These are phyloP conservation scores for Drosophila hydei DNA, from an alignment of 1,140 invertebrate genomes.

Conservation along the genomic window DNA sequence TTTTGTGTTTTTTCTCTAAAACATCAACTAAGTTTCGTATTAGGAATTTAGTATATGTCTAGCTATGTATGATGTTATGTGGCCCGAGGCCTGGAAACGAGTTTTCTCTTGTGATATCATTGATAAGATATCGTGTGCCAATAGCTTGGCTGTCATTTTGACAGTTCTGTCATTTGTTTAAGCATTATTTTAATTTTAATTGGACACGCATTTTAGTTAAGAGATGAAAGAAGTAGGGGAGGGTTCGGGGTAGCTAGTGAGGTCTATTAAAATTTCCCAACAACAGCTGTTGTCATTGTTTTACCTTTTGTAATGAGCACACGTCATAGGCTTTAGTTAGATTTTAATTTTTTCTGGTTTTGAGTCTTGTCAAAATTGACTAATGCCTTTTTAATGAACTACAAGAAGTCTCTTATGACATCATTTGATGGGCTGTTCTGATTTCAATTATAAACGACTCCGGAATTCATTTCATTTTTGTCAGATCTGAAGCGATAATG, in stretches of 20 bases:
- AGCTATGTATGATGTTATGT: slow-evolving; percentile 1
- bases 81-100: slow-evolving; percentile 50
- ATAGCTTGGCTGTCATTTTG: slow-evolving; percentile 50
- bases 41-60: too few species aligned
- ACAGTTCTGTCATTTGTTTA: slow-evolving; percentile 63
- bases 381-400: slow-evolving; percentile 75
- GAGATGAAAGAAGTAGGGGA: not conserved
- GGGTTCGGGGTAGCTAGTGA: not conserved
- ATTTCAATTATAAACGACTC: slow-evolving; percentile 12
- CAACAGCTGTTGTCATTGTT: slow-evolving; percentile 38
- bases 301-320: slow-evolving; percentile 5
- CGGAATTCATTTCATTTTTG: slow-evolving; percentile 11
- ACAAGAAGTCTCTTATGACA: slow-evolving; percentile 30
- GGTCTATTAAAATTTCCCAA: slow-evolving; percentile 51
- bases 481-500: not conserved
- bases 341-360: slow-evolving; percentile 44
- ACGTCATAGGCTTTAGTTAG: slow-evolving; percentile 56
- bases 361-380: slow-evolving; percentile 38
- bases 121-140: slow-evolving; percentile 63
- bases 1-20: slow-evolving; percentile 22
- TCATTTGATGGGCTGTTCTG: slow-evolving; percentile 20
- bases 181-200: slow-evolving; percentile 70
- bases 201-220: slow-evolving; percentile 35
- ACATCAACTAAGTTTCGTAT: slow-evolving; percentile 40
- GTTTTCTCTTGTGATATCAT: slow-evolving; percentile 63